Evolutionary conservation across 2,888 invertebrate genomes (phyloP).

Genomic region (Torymus texanus): DNA sequence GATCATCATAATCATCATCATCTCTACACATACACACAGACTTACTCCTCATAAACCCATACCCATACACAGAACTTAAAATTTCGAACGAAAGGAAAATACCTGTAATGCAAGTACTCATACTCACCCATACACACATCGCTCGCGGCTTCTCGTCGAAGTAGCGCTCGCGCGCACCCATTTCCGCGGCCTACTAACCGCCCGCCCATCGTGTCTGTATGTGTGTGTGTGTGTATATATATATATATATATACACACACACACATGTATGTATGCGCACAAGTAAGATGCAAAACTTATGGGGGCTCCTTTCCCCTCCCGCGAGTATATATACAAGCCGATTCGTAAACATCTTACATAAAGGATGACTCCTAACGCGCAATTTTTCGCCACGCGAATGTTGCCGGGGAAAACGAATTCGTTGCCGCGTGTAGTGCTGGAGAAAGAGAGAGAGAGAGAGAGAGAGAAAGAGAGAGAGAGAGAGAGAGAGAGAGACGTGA

Average conservation of each 20-base stretch:
- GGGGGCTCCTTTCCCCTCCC: neutral
- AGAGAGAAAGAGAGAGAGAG: no score
- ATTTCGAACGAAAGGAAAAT: slow-evolving; percentile 54
- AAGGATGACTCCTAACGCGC: neutral
- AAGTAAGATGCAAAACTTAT: slow-evolving; percentile 9
- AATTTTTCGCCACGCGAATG: neutral
- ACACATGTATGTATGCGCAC: neutral
- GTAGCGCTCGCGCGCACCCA: slow-evolving; percentile 48
- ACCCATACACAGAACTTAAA: slow-evolving; percentile 33
- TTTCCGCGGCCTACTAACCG: slow-evolving; percentile 64
- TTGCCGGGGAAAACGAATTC: neutral
- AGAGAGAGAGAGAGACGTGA: no score
- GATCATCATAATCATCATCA: no score
- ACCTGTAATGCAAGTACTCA: slow-evolving; percentile 20
- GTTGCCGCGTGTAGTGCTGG: no score
- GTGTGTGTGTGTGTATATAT: neutral
- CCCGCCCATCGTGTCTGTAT: slow-evolving; percentile 30
- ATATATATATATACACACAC: no score
- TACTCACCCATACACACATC: neutral
- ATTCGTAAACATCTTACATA: slow-evolving; percentile 40
- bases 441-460: no score
- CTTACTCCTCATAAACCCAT: no score
- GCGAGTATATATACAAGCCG: no score
- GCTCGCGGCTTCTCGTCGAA: neutral
- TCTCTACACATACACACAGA: no score